Evolutionary conservation across 2,888 invertebrate species (phyloP), one percentile per base, ranked within the genome.

Genomic region (Drosophila nr. perissopoda): DNA sequence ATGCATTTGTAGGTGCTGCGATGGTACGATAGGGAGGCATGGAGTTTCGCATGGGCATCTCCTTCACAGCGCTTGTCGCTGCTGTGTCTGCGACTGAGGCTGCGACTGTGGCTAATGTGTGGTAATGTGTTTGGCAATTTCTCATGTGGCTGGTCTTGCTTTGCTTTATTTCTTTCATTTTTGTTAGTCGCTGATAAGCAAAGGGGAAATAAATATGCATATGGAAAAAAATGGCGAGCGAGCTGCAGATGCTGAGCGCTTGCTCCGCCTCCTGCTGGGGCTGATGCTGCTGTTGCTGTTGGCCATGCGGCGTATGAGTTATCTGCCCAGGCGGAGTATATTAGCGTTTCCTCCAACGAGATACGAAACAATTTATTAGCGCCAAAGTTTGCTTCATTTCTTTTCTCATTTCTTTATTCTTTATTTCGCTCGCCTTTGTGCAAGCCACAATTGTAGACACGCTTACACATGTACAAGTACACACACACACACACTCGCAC

Each of bases 341-440:
- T 87, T 83, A 81, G 73, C 70, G 71, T 54, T 68, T 57, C 66
- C 63, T 72, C 51, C 64, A 59, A 33, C 54, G 51, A 83, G 88
- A 90, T 91, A 91, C 79, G 90, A 87, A 85, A 79, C 90, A 91
- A 89, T 90, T 90, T 89, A 89, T 90, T 89, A 86, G 89, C 82
- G 57, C 73, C 78, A 80, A 89, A 87, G 85, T 87, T 90, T 74
- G 71, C 75, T 83, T 82, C 82, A 69, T 86, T 83, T 70, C 86
- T 61, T 72, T 69, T 56, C 36, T 63, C 65, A 51, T 53, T 69
- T 45, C 71, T 73, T 72, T 59, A 61, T 82, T 60, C 78, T 62
- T 80, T 87, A 80, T 80, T 82, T 76, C 67, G 66, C 42, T 49
- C 61, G 68, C 66, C 83, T 76, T 83, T 56, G 62, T 62, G 33